Evolutionary conservation across 2,888 invertebrate genomes (phyloP).

Genomic region (Abscondita cerata): DNA sequence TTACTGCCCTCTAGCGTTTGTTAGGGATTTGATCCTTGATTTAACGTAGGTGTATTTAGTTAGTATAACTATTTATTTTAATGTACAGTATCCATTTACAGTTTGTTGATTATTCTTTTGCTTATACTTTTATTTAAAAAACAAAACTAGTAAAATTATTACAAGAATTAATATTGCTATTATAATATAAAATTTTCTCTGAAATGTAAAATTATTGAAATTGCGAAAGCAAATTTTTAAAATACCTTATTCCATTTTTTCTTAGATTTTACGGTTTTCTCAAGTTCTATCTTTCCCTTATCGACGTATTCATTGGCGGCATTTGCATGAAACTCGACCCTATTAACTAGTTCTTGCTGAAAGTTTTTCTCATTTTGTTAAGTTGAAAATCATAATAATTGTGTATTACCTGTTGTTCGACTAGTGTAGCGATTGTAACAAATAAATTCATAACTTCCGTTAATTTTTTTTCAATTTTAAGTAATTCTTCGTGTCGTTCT

Average conservation of each 20-base stretch:
- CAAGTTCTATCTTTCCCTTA: slow-evolving; percentile 63
- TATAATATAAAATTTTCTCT: slow-evolving; percentile 57
- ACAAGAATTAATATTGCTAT: slow-evolving; percentile 50
- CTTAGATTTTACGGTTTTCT: slow-evolving; percentile 61
- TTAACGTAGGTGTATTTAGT: no score
- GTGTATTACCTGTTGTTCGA: slow-evolving; percentile 68
- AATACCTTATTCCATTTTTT: slow-evolving; percentile 63
- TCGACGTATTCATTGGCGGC: slow-evolving; percentile 67
- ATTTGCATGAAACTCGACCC: slow-evolving; percentile 71
- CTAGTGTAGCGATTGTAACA: slow-evolving; percentile 80
- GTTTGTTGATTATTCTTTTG: no score
- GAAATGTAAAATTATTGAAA: slow-evolving; percentile 46
- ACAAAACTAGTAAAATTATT: slow-evolving; percentile 28
- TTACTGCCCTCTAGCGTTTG: no score
- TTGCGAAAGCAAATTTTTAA: neutral
- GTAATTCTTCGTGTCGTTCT: slow-evolving; percentile 80
- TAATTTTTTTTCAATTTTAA: slow-evolving; percentile 82
- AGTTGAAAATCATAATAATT: no score
- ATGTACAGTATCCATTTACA: no score
- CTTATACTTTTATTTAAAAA: no score
- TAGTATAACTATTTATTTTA: no score
- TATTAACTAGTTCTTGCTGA: slow-evolving; percentile 71
- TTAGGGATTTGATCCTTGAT: no score
- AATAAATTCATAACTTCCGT: slow-evolving; percentile 82
- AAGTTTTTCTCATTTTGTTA: slow-evolving; percentile 44